Evolutionary conservation across 2,113 vertebrate species (phyloP).

Genomic region (Centropristis striata): DNA sequence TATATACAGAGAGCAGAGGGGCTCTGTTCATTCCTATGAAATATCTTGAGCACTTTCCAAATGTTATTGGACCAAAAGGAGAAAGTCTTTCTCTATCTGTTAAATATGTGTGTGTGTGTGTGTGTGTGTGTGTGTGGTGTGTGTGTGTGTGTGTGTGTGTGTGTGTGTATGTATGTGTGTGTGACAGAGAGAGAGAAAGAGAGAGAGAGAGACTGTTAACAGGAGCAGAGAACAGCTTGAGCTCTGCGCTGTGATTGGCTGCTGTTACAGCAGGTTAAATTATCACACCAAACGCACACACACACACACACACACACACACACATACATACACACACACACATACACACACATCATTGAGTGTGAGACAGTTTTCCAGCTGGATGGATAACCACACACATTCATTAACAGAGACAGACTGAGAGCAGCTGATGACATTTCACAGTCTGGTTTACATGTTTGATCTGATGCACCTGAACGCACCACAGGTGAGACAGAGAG

Average conservation of each 20-base stretch:
- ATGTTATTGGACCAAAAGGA: too few species aligned
- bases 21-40: too few species aligned
- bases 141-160: too few species aligned
- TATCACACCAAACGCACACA: not conserved
- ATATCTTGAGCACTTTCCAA: too few species aligned
- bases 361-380: conserved; percentile 45
- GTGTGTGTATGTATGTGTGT: too few species aligned
- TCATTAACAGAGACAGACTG: conserved; percentile 44
- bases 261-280: conserved; percentile 14
- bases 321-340: conserved; percentile 16
- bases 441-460: conserved; percentile 64
- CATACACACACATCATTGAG: too few species aligned
- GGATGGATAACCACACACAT: conserved; percentile 29
- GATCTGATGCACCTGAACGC: conserved; percentile 44
- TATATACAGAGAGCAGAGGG: too few species aligned
- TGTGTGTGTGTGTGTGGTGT: too few species aligned
- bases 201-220: conserved; percentile 9
- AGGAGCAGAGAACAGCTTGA: conserved; percentile 22
- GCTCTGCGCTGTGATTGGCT: not conserved
- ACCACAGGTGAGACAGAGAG: conserved; percentile 55
- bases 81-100: too few species aligned
- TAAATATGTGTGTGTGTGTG: too few species aligned
- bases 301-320: conserved; percentile 11
- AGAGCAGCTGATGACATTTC: conserved; percentile 61
- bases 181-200: too few species aligned